A percentile compares a stretch with the other conserved stretches of the same genome.
Conservation (phyloP, 2,113 vertebrate species). For the Pseudorasbora parva region DNA sequence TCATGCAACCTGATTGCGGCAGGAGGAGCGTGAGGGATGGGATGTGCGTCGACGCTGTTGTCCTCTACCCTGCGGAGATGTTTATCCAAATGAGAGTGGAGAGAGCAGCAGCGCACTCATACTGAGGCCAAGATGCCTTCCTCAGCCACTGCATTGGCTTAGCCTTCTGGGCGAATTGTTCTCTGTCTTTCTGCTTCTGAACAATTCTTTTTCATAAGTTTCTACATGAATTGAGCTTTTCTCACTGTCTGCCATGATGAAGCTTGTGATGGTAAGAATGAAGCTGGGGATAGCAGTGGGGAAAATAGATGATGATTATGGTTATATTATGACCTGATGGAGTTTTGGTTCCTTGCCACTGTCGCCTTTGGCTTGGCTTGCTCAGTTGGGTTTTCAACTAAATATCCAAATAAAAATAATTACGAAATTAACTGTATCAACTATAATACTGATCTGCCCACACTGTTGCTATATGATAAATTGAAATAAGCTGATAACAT, state of each 20-base stretch:
- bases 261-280: not conserved
- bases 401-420: too few species aligned
- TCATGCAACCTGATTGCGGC: conserved; percentile 45
- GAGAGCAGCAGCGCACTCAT: not conserved
- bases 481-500: too few species aligned
- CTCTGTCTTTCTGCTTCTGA: conserved; percentile 7
- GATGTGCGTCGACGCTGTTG: conserved; percentile 23
- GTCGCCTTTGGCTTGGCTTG: too few species aligned
- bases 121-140: conserved; percentile 35
- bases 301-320: not conserved
- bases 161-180: conserved; percentile 12
- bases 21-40: conserved; percentile 48
- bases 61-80: conserved; percentile 52
- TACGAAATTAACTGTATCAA: too few species aligned
- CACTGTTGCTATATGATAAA: too few species aligned
- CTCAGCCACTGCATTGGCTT: not conserved
- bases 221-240: conserved; percentile 5
- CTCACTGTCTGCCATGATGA: not conserved
- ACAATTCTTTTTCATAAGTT: conserved; percentile 18
- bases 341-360: too few species aligned
- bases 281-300: not conserved
- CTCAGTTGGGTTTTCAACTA: too few species aligned
- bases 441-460: too few species aligned
- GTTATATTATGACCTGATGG: too few species aligned
- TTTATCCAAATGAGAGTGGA: conserved; percentile 39